A percentile compares a stretch with the other conserved stretches of the same genome.
Conservation (phyloP, 2,888 invertebrate species). For the Seladonia tumulorum region DNA sequence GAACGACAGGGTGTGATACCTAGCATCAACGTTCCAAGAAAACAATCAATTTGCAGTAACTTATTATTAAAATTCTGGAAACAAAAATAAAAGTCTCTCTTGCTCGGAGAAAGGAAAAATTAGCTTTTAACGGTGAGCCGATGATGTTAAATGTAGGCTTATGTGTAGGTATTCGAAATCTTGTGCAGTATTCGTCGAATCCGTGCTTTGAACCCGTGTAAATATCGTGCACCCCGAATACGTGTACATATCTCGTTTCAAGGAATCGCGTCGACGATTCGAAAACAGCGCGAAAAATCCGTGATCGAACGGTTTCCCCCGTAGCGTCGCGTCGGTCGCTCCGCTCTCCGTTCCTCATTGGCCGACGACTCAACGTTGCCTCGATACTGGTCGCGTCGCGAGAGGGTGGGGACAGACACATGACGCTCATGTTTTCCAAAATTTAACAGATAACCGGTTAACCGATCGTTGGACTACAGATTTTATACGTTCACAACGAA, state of each 20-base stretch:
- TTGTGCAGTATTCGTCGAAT: slow-evolving; percentile 1
- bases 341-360: too few species aligned
- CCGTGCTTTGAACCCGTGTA: slow-evolving; percentile 43
- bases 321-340: too few species aligned
- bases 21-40: neutral
- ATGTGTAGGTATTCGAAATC: neutral
- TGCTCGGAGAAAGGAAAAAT: neutral
- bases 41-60: neutral
- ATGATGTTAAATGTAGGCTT: neutral
- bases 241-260: slow-evolving; percentile 46
- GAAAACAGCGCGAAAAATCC: neutral
- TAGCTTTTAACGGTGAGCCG: neutral
- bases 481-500: too few species aligned
- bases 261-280: slow-evolving; percentile 10
- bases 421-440: too few species aligned
- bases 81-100: neutral
- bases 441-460: too few species aligned
- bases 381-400: too few species aligned
- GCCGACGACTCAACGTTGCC: too few species aligned
- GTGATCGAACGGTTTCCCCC: too few species aligned
- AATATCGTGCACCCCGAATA: slow-evolving; percentile 46
- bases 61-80: neutral
- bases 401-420: too few species aligned
- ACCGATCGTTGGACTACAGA: too few species aligned
- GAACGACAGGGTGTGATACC: too few species aligned